Conservation (phyloP, 2,888 invertebrate genomes). For the Diadegma fenestrale region DNA sequence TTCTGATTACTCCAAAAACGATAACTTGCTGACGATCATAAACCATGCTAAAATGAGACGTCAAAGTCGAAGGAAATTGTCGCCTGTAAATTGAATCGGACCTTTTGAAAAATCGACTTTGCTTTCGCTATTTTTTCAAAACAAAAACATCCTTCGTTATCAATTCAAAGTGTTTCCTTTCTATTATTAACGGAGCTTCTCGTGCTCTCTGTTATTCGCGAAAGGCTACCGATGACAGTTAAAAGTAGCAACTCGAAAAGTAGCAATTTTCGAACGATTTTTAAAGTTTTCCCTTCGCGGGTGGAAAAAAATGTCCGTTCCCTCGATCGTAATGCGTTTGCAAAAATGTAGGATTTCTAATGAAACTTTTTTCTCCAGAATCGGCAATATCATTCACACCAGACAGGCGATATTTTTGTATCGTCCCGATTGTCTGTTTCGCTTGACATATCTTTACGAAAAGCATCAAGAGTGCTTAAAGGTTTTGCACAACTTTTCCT, state of each 20-base stretch:
- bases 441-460: conserved; percentile 82
- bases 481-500: conserved; percentile 86
- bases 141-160: background rate
- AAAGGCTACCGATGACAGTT: background rate
- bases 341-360: background rate
- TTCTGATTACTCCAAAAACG: background rate
- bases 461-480: conserved; percentile 84
- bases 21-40: background rate
- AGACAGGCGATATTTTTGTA: conserved; percentile 86
- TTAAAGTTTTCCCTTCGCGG: background rate
- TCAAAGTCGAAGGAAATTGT: background rate
- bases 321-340: background rate
- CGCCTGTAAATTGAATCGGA: background rate
- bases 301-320: background rate
- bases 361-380: conserved; percentile 79
- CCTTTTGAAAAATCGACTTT: background rate
- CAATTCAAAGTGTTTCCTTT: background rate
- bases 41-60: background rate
- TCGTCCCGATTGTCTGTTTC: conserved; percentile 85
- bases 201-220: background rate
- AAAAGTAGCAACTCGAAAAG: no score
- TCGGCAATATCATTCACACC: conserved; percentile 86
- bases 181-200: background rate
- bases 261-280: background rate
- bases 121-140: background rate